Conservation (phyloP, 2,888 invertebrate species). For the Hirudinaria manillensis region DNA sequence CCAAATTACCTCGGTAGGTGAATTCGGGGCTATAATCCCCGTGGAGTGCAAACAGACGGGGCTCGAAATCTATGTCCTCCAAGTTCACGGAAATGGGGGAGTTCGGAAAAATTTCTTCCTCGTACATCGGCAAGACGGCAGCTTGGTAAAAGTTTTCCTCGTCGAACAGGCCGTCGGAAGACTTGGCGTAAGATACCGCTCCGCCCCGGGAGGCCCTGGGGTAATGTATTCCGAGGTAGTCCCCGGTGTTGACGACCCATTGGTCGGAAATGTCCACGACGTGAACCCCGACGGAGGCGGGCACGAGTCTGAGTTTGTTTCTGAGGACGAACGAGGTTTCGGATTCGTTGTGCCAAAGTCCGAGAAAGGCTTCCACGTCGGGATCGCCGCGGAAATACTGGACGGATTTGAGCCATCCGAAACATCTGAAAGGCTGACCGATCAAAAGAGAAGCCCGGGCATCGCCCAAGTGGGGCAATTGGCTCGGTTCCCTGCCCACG, state of each 20-base stretch:
- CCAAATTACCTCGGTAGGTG: not conserved
- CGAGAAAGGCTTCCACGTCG: constrained; percentile 44
- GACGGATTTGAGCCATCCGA: constrained; percentile 46
- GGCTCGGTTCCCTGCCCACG: constrained; percentile 44
- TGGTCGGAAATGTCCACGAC: constrained; percentile 40
- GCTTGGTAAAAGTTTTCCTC: constrained; percentile 45
- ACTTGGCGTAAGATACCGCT: constrained; percentile 44
- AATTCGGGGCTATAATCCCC: not conserved
- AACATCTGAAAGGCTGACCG: constrained; percentile 49
- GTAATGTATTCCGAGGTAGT: constrained; percentile 51
- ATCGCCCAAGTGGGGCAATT: constrained; percentile 43
- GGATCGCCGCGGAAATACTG: constrained; percentile 45
- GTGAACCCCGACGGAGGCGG: constrained; percentile 42
- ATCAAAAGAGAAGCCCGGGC: constrained; percentile 48
- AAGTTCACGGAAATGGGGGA: constrained; percentile 37
- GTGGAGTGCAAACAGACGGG: not conserved
- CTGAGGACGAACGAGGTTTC: constrained; percentile 43
- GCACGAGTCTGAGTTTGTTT: constrained; percentile 43
- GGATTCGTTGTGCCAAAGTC: constrained; percentile 45
- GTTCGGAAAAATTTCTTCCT: constrained; percentile 43
- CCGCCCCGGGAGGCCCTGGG: constrained; percentile 40
- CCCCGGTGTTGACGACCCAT: constrained; percentile 45
- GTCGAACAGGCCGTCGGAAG: constrained; percentile 39
- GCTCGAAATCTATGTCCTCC: not conserved
- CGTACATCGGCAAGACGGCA: constrained; percentile 44